phyloP scores from a whole-genome alignment of 2,113 vertebrate genomes.

The Barnardius zonarius region DNA sequence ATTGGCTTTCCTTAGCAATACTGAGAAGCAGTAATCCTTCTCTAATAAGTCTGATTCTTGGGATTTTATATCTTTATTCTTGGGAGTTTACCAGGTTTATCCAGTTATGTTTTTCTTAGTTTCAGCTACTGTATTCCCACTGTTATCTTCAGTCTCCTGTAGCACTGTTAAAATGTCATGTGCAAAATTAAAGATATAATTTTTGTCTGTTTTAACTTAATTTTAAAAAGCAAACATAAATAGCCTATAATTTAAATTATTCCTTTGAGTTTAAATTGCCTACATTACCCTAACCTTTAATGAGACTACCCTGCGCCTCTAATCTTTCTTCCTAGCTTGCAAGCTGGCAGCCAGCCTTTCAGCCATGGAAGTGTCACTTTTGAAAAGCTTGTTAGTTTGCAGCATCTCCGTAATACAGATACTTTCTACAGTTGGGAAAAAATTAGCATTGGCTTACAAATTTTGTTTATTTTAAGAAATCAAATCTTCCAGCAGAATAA shows the following conservation, averaged over 20 bases:
- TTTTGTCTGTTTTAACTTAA: not conserved
- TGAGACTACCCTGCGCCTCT: not conserved
- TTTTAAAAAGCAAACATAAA: not conserved
- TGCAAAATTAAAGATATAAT: not conserved
- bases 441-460: not conserved
- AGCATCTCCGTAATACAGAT: not conserved
- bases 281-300: not conserved
- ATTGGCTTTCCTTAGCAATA: not conserved
- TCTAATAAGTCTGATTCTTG: not conserved
- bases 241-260: not conserved
- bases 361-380: not conserved
- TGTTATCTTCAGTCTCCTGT: not conserved
- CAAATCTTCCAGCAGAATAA: not conserved
- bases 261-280: not conserved
- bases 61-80: not conserved
- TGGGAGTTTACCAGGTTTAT: not conserved
- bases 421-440: not conserved
- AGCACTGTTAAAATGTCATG: not conserved
- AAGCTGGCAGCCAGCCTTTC: not conserved
- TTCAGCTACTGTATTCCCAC: not conserved
- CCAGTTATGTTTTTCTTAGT: not conserved
- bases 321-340: not conserved
- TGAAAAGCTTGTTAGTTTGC: not conserved
- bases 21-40: not conserved
- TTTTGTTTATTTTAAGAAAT: conserved; percentile 41